Conservation (phyloP, 2,113 vertebrate species). For the Actenoides hombroni region DNA sequence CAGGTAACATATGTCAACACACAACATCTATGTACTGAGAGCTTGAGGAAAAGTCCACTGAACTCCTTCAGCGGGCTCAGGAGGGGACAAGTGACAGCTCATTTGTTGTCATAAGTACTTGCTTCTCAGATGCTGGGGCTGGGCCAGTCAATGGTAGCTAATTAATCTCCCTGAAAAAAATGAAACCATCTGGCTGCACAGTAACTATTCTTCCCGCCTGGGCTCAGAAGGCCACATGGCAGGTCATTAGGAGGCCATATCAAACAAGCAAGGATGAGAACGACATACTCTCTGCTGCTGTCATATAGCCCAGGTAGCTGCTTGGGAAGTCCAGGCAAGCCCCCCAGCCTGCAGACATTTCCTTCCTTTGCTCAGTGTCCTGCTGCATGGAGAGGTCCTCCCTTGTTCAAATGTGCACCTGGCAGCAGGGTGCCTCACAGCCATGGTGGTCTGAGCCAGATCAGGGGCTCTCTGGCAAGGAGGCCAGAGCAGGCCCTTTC, state of each 20-base stretch:
- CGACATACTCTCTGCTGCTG: background rate
- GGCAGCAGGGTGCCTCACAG: background rate
- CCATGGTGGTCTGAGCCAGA: background rate
- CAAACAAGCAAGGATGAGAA: background rate
- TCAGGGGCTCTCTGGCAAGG: background rate
- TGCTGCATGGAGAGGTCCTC: background rate
- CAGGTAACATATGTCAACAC: background rate
- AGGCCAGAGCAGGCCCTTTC: background rate
- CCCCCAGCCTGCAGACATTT: background rate
- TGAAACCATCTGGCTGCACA: slow-evolving; percentile 7
- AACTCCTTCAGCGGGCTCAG: background rate
- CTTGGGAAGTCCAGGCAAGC: background rate
- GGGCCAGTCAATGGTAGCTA: background rate
- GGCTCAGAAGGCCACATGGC: background rate
- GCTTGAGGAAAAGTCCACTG: background rate
- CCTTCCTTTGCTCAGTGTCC: background rate
- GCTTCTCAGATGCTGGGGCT: background rate
- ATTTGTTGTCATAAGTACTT: background rate
- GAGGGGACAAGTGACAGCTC: background rate
- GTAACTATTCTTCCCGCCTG: background rate
- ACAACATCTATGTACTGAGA: background rate
- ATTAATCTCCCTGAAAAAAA: slow-evolving; percentile 8
- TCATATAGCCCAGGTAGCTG: background rate
- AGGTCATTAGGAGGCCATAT: background rate
- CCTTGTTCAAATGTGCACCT: background rate